phyloP scores from a whole-genome alignment of 2,797 vertebrate genomes.

The Pipistrellus nathusii region DNA sequence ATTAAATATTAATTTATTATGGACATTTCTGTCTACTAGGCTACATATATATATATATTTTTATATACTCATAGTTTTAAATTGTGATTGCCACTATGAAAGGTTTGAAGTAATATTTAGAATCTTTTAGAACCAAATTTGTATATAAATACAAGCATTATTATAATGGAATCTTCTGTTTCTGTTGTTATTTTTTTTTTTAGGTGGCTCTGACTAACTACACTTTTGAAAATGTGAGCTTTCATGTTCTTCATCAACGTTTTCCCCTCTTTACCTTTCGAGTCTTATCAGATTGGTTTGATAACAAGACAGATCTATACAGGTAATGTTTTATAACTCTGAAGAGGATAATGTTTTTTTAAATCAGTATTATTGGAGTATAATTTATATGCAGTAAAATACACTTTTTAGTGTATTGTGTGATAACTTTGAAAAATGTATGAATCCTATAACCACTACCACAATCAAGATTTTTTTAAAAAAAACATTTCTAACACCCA shows the following conservation, averaged over 20 bases:
- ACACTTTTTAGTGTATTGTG: constrained; percentile 22
- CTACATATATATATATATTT: background rate
- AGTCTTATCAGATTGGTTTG: constrained; percentile 97
- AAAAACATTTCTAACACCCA: constrained; percentile 4
- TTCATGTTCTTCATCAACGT: constrained; percentile 95
- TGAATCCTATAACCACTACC: background rate
- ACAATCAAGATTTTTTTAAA: background rate
- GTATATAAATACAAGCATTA: constrained; percentile 6
- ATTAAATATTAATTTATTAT: constrained; percentile 51
- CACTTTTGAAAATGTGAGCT: constrained; percentile 98
- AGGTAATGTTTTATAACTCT: constrained; percentile 89
- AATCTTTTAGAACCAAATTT: constrained; percentile 49
- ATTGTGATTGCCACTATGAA: constrained; percentile 38
- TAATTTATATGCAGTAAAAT: constrained; percentile 51
- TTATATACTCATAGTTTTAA: constrained; percentile 14
- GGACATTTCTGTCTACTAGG: constrained; percentile 50
- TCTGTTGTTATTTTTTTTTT: constrained; percentile 53
- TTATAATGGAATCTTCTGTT: constrained; percentile 14
- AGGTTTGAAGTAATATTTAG: constrained; percentile 26
- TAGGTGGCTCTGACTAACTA: constrained; percentile 96
- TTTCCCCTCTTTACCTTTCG: constrained; percentile 93
- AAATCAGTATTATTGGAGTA: background rate
- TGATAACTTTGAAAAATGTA: constrained; percentile 36
- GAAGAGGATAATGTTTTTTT: background rate
- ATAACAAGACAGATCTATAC: constrained; percentile 94